These are phyloP conservation scores for Drosophila bifasciata DNA, from an alignment of 1,140 invertebrate genomes.

Conservation along the genomic window DNA sequence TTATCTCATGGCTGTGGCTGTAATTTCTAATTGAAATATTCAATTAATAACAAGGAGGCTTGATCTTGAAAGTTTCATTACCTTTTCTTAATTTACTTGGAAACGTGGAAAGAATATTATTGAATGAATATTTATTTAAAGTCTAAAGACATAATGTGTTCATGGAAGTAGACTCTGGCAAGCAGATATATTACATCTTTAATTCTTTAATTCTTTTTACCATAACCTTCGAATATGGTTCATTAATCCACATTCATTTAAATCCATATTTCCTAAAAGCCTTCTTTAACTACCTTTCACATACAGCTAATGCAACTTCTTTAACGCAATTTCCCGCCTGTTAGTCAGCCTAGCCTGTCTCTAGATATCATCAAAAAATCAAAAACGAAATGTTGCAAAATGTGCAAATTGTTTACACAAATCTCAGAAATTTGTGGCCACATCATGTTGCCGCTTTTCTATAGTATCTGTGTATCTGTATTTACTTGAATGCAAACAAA, in stretches of 20 bases:
- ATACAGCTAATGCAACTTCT: background rate
- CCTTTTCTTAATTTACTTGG: too few relatives aligned
- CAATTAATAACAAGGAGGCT: too few relatives aligned
- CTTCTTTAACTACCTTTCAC: too few relatives aligned
- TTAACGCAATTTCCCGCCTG: background rate
- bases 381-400: conserved; percentile 36
- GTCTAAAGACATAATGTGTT: too few relatives aligned
- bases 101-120: too few relatives aligned
- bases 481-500: conserved; percentile 60
- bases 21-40: too few relatives aligned
- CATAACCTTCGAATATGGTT: background rate
- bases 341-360: background rate
- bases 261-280: background rate
- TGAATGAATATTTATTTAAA: too few relatives aligned
- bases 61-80: too few relatives aligned
- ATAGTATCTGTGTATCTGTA: conserved; percentile 13
- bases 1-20: too few relatives aligned
- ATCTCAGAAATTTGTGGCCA: conserved; percentile 46
- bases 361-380: conserved; percentile 29
- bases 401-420: conserved; percentile 72
- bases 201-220: too few relatives aligned
- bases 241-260: background rate
- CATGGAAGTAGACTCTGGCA: too few relatives aligned
- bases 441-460: conserved; percentile 20
- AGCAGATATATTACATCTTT: too few relatives aligned